Conservation (phyloP, 2,888 invertebrate genomes). For the Mimas tiliae region DNA sequence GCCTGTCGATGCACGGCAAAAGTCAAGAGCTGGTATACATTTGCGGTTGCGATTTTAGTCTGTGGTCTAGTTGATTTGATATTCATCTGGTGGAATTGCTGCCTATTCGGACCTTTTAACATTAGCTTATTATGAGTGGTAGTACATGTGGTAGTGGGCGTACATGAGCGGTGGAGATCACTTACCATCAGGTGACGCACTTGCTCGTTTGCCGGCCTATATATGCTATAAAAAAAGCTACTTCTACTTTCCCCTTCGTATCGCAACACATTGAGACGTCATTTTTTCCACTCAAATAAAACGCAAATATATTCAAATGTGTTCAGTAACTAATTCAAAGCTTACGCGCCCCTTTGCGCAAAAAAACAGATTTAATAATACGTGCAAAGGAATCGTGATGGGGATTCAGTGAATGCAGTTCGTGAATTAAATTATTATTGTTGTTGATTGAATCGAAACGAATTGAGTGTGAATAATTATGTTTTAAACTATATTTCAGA, state of each 20-base stretch:
- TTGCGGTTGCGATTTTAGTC: too few species aligned
- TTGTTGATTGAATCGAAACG: conserved; percentile 18
- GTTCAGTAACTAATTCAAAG: background rate
- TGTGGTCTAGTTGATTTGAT: too few species aligned
- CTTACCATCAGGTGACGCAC: too few species aligned
- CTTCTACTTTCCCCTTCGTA: background rate
- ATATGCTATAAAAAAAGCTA: too few species aligned
- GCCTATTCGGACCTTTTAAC: too few species aligned
- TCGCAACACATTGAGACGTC: conserved; percentile 7
- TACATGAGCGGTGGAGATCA: too few species aligned
- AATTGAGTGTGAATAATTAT: conserved; percentile 10
- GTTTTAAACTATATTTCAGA: background rate
- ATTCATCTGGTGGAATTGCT: too few species aligned
- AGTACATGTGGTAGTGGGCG: too few species aligned
- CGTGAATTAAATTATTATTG: conserved; percentile 20
- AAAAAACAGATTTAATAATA: conserved; percentile 19
- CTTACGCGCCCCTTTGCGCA: conserved; percentile 1
- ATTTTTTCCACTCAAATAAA: conserved; percentile 4
- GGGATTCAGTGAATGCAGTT: conserved; percentile 13
- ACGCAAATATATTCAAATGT: conserved; percentile 24
- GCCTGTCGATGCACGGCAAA: too few species aligned
- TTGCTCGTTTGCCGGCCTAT: too few species aligned
- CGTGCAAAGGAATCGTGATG: conserved; percentile 17
- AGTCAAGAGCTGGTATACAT: too few species aligned
- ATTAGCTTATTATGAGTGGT: too few species aligned